phyloP scores from a whole-genome alignment of 2,797 vertebrate species.

The Tapera naevia region DNA sequence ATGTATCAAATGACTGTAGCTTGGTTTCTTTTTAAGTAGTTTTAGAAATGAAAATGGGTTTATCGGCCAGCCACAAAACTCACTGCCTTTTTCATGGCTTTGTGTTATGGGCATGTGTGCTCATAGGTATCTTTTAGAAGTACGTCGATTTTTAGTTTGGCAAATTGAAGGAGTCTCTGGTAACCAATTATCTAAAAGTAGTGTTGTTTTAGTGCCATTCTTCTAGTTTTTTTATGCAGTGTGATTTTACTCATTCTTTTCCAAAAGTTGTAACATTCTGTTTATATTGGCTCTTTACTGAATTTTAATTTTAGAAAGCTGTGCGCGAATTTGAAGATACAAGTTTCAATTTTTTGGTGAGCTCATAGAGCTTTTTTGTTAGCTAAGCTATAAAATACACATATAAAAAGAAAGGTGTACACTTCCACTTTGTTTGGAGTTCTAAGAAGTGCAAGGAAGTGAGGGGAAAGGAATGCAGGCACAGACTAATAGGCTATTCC shows the following conservation, averaged over 20 bases:
- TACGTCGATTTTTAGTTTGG: neutral
- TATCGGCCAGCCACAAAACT: neutral
- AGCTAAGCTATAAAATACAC: neutral
- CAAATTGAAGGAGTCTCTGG: neutral
- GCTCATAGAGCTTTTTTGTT: neutral
- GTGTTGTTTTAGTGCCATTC: neutral
- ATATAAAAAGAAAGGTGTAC: neutral
- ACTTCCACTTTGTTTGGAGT: neutral
- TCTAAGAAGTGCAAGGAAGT: neutral
- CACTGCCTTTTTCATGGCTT: neutral
- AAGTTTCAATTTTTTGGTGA: neutral
- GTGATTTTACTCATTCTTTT: neutral
- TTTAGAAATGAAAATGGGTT: neutral
- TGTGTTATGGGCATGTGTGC: neutral
- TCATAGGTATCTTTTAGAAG: neutral
- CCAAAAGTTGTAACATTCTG: neutral
- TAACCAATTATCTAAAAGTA: neutral
- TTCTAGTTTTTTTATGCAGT: neutral
- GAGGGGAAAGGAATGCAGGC: slow-evolving; percentile 20
- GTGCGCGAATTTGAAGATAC: neutral
- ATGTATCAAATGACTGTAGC: neutral
- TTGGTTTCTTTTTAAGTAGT: neutral
- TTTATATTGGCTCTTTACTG: neutral
- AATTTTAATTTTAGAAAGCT: neutral
- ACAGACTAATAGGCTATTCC: slow-evolving; percentile 57